Percentiles rank a stretch among this genome's conserved stretches.
phyloP scores from a whole-genome alignment of 2,888 invertebrate genomes.

The Beris chalybata region DNA sequence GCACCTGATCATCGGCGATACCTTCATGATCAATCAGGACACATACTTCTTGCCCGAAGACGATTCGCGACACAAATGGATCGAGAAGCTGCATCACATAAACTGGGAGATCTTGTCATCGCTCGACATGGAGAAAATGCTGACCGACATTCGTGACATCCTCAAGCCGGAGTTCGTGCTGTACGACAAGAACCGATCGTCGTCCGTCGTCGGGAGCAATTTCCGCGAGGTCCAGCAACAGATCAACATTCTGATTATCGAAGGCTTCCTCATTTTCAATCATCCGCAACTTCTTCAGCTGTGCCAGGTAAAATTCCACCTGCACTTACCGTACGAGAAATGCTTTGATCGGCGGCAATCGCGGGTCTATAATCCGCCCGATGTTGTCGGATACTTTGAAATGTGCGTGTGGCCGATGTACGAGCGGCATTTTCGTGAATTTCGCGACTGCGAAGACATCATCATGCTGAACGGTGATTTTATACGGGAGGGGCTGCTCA shows the following conservation, averaged over 20 bases:
- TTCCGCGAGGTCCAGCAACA: slow-evolving; percentile 45
- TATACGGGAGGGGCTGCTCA: slow-evolving; percentile 49
- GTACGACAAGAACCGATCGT: slow-evolving; percentile 28
- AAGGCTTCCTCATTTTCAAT: slow-evolving; percentile 77
- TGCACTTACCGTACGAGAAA: slow-evolving; percentile 69
- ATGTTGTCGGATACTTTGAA: slow-evolving; percentile 86
- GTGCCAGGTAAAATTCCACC: slow-evolving; percentile 74
- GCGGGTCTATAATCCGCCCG: slow-evolving; percentile 82
- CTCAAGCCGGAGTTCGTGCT: slow-evolving; percentile 44
- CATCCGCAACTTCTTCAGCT: slow-evolving; percentile 67
- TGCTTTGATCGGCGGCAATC: slow-evolving; percentile 65
- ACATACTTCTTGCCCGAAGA: slow-evolving; percentile 71
- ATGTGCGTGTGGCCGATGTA: slow-evolving; percentile 90
- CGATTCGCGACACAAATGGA: slow-evolving; percentile 65
- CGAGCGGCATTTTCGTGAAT: slow-evolving; percentile 60
- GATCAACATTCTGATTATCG: slow-evolving; percentile 66
- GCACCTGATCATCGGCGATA: slow-evolving; percentile 53
- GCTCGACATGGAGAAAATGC: slow-evolving; percentile 73
- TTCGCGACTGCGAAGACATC: slow-evolving; percentile 52
- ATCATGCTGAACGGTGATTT: slow-evolving; percentile 53
- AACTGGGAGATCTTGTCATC: slow-evolving; percentile 76
- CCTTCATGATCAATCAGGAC: slow-evolving; percentile 70
- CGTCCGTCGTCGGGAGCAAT: background rate
- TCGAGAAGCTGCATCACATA: slow-evolving; percentile 68
- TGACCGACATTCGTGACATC: slow-evolving; percentile 60